Base-by-base conservation (phyloP, 2,113 vertebrate genomes). In the Heterotilapia buettikoferi region DNA sequence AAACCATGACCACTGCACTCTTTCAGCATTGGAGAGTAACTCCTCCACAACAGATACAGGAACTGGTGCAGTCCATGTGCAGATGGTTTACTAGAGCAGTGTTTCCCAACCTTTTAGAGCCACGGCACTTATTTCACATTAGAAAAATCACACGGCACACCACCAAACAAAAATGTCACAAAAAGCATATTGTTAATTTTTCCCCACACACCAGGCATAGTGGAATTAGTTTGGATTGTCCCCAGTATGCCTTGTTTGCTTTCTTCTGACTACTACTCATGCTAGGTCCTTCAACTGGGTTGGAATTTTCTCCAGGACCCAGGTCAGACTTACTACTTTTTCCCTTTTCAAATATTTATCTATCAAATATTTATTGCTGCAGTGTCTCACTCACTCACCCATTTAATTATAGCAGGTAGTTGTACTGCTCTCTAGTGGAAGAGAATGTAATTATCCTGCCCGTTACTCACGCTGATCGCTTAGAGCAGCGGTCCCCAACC, bases 261-360 rank as follows among this genome's bases (percentile, higher is more conserved):
- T 54, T 54, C n/a, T 24, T 54, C 53, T 24, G 52, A 54, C 53
- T 24, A 54, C n/a, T 54, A 54, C n/a, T 54, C 53, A 54, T 54
- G 53, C 53, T 54, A 54, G n/a, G 10, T 24, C n/a, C n/a, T 54
- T 54, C n/a, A 24, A 24, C n/a, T 54, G 53, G 10, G 0, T 54
- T 3, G 0, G 53, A 12, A 24, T 24, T 54, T 54, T 54, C 53
- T 54, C 53, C 53, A 24, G n/a, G 10, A 54, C n/a, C 10, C n/a
- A 54, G 0, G n/a, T 54, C 53, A 54, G 1, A 24, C 0, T 54
- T 24, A 54, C 53, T 54, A 24, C n/a, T 54, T 54, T 54, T 54
- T 54, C 0, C 0, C 53, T 12, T 54, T 54, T 54, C 53, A 54
- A 54, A 54, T 54, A 54, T 53, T 21, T 21, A 53, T 53, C 52